These are phyloP conservation scores for Dysmachus trigonus DNA, from an alignment of 2,888 invertebrate genomes.

Conservation along the genomic window DNA sequence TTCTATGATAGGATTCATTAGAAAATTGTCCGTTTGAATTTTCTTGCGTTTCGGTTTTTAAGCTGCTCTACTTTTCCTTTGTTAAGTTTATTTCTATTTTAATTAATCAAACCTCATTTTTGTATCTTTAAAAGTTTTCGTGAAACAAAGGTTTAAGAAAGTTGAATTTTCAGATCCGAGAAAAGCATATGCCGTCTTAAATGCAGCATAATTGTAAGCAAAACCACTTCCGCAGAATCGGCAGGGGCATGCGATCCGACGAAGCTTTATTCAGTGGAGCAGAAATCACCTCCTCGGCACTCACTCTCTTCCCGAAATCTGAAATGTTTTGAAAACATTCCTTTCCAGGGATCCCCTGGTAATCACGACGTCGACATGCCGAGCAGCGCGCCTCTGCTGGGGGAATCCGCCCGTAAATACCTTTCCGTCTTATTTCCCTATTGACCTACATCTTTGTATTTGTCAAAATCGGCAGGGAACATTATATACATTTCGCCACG, in stretches of 20 bases:
- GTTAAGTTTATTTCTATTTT: too few species aligned
- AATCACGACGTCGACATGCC: constrained; percentile 6
- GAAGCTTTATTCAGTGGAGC: background rate
- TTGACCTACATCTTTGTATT: constrained; percentile 28
- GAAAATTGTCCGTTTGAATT: too few species aligned
- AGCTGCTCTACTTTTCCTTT: too few species aligned
- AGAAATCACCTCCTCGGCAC: constrained; percentile 10
- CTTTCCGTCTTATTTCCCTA: constrained; percentile 29
- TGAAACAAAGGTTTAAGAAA: too few species aligned
- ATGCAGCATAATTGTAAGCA: background rate
- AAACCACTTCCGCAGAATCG: background rate
- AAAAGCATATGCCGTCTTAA: too few species aligned
- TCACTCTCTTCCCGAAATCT: background rate
- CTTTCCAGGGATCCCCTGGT: background rate
- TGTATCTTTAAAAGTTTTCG: too few species aligned
- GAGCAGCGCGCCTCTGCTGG: background rate
- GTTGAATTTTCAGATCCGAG: too few species aligned
- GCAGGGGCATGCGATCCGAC: background rate
- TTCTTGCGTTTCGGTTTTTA: too few species aligned
- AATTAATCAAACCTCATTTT: too few species aligned
- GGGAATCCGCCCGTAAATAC: constrained; percentile 18
- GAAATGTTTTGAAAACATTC: constrained; percentile 24
- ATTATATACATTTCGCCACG: background rate
- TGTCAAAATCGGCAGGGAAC: constrained; percentile 22
- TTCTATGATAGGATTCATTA: too few species aligned